Percentiles rank a stretch among this genome's conserved stretches.
Evolutionary conservation across 2,797 vertebrate species (phyloP).

Genomic region (Jordanella pulchra): DNA sequence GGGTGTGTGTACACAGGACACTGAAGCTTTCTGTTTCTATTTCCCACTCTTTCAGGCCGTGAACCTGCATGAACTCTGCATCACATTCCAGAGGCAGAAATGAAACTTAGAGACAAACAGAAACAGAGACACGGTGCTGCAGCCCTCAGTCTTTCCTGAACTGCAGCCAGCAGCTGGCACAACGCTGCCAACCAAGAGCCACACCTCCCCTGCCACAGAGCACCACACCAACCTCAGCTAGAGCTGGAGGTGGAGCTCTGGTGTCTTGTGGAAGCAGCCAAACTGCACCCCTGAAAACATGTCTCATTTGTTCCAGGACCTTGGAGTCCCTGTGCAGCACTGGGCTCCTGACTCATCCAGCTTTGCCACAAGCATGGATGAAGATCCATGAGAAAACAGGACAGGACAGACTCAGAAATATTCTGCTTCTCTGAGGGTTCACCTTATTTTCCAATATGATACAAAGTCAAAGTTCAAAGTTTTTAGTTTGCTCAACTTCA

Average conservation of each 20-base stretch:
- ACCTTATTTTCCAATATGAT: neutral
- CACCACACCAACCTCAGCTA: neutral
- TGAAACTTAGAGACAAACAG: conserved; percentile 13
- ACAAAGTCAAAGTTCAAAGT: too few relatives aligned
- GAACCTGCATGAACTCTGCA: conserved; percentile 38
- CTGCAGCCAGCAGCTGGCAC: conserved; percentile 35
- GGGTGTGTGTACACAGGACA: conserved; percentile 12
- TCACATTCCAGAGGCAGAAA: conserved; percentile 13
- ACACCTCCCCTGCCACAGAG: neutral
- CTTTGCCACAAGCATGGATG: neutral
- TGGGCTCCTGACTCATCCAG: conserved; percentile 5
- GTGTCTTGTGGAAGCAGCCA: conserved; percentile 21
- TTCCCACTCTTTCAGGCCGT: conserved; percentile 11
- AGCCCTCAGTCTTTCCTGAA: conserved; percentile 40
- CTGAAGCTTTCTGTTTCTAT: conserved; percentile 46
- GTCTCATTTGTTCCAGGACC: conserved; percentile 10
- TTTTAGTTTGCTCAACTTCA: neutral
- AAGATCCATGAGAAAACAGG: neutral
- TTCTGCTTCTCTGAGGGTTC: neutral
- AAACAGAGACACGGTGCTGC: conserved; percentile 10
- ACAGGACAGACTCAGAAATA: neutral
- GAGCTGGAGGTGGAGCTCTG: neutral
- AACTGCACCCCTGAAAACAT: conserved; percentile 34
- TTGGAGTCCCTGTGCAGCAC: neutral
- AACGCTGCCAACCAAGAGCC: conserved; percentile 4